Base-by-base conservation (phyloP, 2,797 vertebrate species). In the Scolopax bukidnonensis region DNA sequence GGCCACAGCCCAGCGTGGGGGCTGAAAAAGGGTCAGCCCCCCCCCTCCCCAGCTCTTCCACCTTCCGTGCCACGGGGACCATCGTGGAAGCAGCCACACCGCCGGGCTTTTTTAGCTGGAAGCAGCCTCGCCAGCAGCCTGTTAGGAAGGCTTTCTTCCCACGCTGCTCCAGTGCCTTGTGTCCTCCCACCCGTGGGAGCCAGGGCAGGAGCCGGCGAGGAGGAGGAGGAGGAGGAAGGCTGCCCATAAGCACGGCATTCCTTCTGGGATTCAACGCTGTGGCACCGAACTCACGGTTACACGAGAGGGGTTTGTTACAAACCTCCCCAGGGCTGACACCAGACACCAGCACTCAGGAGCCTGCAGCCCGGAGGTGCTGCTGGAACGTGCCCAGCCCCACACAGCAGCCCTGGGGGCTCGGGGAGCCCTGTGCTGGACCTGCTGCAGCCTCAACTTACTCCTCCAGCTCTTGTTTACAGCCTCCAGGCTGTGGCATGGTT, bases 91-190 rank as follows among this genome's bases (percentile, higher is more conserved):
- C 71, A 8, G 76, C n/a, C 9, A 25, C 15, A 6, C 24, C 19
- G 1, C 23, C 0, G 10, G 41, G 78, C 25, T 28, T 33, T 17
- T 9, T 6, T 13, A n/a, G 57, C 75, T 89, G 84, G 41, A 25
- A 74, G 50, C 85, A 18, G 83, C 81, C n/a, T 41, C 14, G 3
- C 28, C 13, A 0, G 10, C 88, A 32, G 91, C 64, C 65, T 14
- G 95, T 89, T 59, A 54, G 80, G 91, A 90, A 45, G 80, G 90
- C 19, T 94, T 87, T 84, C 67, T 60, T 78, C 61, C 78, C 90
- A 36, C 57, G 8, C 78, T 11, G 24, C 81, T 69, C 65, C 73
- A 16, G 68, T 7, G 74, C 82, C 77, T 17, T 9, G 45, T 10
- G 36, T 54, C 32, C 45, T 60, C 77, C 57, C 21, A 14, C 10